Evolutionary conservation across 2,888 invertebrate genomes (phyloP).

Genomic region (Andrena bucephala): DNA sequence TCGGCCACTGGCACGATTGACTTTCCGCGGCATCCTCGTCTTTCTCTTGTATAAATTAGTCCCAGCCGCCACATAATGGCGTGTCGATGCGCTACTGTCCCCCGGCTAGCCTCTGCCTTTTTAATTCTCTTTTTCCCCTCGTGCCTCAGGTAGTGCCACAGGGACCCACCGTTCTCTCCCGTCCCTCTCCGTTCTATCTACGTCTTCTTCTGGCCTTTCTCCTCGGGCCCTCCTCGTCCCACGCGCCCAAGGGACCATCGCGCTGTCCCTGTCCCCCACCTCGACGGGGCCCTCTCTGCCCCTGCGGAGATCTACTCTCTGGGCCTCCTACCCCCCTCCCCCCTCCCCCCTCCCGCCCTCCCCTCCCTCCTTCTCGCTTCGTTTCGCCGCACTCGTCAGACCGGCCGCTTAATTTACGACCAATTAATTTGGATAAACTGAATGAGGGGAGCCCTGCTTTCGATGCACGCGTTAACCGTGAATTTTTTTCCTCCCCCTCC

Average conservation of each 20-base stretch:
- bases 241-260: background rate
- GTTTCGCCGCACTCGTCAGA: slow-evolving; percentile 73
- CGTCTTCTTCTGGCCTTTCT: slow-evolving; percentile 45
- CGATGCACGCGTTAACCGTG: slow-evolving; percentile 83
- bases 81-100: slow-evolving; percentile 85
- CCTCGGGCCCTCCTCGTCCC: slow-evolving; percentile 12
- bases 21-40: slow-evolving; percentile 82
- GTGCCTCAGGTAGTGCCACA: slow-evolving; percentile 28
- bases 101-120: slow-evolving; percentile 65
- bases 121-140: slow-evolving; percentile 59
- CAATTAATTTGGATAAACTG: slow-evolving; percentile 85
- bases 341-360: background rate
- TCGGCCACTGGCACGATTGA: slow-evolving; percentile 68
- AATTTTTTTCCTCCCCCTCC: slow-evolving; percentile 74
- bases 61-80: slow-evolving; percentile 85
- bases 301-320: slow-evolving; percentile 21
- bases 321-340: slow-evolving; percentile 28
- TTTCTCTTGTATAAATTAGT: slow-evolving; percentile 85
- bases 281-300: slow-evolving; percentile 25
- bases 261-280: slow-evolving; percentile 10
- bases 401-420: slow-evolving; percentile 84
- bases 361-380: slow-evolving; percentile 52
- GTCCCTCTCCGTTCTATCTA: slow-evolving; percentile 4
- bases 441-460: slow-evolving; percentile 78
- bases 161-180: slow-evolving; percentile 17